phyloP scores from a whole-genome alignment of 2,113 vertebrate genomes.

The Ammodytes marinus region DNA sequence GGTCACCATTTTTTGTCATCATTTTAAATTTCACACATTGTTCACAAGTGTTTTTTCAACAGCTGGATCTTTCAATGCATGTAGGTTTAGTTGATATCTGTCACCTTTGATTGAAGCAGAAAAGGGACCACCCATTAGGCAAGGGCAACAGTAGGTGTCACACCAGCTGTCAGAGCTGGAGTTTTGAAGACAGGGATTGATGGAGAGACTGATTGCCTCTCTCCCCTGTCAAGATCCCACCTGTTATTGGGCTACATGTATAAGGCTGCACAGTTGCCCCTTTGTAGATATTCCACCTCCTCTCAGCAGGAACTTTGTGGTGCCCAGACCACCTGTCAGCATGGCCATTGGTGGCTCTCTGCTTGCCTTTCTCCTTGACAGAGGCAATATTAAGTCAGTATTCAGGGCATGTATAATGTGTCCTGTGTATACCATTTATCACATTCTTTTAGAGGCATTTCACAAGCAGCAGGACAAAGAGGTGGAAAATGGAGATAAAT shows the following conservation, averaged over 20 bases:
- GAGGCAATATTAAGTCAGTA: constrained; percentile 61
- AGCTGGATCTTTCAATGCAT: constrained; percentile 48
- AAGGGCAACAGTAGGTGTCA: constrained; percentile 76
- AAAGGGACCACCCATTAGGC: constrained; percentile 74
- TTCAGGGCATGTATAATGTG: constrained; percentile 60
- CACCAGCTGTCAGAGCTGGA: constrained; percentile 82
- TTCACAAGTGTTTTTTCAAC: constrained; percentile 44
- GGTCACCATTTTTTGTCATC: constrained; percentile 17
- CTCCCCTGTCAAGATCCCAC: constrained; percentile 81
- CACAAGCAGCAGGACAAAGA: constrained; percentile 49
- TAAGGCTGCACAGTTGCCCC: constrained; percentile 63
- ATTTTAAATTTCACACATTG: constrained; percentile 31
- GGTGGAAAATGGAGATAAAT: constrained; percentile 61
- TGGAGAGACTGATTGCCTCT: constrained; percentile 77
- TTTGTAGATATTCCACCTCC: constrained; percentile 55
- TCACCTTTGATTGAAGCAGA: constrained; percentile 73
- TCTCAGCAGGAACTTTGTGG: constrained; percentile 63
- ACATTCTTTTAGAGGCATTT: constrained; percentile 52
- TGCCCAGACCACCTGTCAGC: constrained; percentile 64
- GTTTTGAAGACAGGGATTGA: constrained; percentile 82
- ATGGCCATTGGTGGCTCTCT: constrained; percentile 48
- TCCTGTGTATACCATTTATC: constrained; percentile 59
- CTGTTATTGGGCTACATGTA: constrained; percentile 70
- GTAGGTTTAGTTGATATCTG: constrained; percentile 60
- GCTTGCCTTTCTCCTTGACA: constrained; percentile 67